Percentiles rank a stretch among this genome's conserved stretches.
Evolutionary conservation across 2,113 vertebrate species (phyloP).

Genomic region (Crotophaga sulcirostris): DNA sequence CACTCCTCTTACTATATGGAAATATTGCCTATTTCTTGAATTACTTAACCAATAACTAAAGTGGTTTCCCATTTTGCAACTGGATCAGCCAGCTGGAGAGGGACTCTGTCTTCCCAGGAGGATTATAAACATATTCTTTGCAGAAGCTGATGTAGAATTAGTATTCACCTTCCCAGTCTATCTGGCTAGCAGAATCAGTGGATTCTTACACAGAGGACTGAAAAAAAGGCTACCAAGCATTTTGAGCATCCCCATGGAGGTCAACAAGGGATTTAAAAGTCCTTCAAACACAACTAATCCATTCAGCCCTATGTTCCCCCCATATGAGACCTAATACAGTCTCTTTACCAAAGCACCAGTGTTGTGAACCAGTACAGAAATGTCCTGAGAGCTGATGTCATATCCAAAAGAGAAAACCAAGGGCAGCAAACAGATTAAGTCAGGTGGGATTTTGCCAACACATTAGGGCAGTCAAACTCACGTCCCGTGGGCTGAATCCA

Average conservation of each 20-base stretch:
- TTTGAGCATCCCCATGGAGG: neutral
- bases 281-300: neutral
- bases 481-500: too few species aligned
- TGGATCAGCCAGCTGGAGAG: neutral
- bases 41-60: neutral
- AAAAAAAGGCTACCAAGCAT: neutral
- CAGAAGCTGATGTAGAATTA: neutral
- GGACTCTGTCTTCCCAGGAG: neutral
- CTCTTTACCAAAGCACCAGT: neutral
- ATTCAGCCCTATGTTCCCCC: neutral
- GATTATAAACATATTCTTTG: neutral
- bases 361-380: rapidly evolving
- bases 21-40: neutral
- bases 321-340: neutral
- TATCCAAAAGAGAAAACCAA: neutral
- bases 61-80: neutral
- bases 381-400: neutral
- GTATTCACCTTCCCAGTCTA: neutral
- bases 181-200: neutral
- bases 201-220: neutral
- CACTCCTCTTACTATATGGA: neutral
- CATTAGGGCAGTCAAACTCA: too few species aligned
- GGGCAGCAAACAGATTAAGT: neutral
- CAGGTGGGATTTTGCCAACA: neutral
- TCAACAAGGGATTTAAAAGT: neutral